Evolutionary conservation across 2,113 vertebrate species (phyloP).

Genomic region (Butastur rufipennis): DNA sequence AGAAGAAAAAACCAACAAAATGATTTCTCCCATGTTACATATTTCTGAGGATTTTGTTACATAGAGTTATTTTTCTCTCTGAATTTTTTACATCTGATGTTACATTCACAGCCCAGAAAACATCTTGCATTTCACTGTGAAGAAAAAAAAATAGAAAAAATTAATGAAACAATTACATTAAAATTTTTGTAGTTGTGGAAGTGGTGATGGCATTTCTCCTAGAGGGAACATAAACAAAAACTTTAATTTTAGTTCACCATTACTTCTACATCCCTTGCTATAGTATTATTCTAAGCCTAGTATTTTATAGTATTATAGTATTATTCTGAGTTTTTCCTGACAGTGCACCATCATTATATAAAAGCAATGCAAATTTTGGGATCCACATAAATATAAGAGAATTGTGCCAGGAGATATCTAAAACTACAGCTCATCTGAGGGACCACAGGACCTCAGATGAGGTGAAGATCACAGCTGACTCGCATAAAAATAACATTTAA

Average conservation of each 20-base stretch:
- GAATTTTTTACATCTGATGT: not conserved
- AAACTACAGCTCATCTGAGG: not conserved
- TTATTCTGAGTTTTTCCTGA: not conserved
- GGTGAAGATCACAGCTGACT: not conserved
- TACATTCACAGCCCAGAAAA: not conserved
- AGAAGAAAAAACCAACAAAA: not conserved
- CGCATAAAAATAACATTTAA: not conserved
- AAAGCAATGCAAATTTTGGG: not conserved
- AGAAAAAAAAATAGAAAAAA: not conserved
- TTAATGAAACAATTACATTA: not conserved
- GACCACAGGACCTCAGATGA: not conserved
- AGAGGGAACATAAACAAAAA: not conserved
- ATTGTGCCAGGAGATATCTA: not conserved
- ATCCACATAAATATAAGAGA: not conserved
- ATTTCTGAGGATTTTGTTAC: not conserved
- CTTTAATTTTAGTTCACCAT: not conserved
- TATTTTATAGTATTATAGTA: not conserved
- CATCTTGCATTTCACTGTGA: not conserved
- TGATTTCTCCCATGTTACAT: not conserved
- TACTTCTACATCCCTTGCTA: not conserved
- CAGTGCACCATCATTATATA: not conserved
- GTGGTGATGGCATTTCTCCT: not conserved
- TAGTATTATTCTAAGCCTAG: not conserved
- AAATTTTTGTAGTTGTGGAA: not conserved
- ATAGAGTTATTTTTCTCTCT: not conserved